Percentiles rank a stretch among this genome's conserved stretches.
These are phyloP conservation scores for Malacoraja senta DNA, from an alignment of 2,797 vertebrate species.

Conservation along the genomic window DNA sequence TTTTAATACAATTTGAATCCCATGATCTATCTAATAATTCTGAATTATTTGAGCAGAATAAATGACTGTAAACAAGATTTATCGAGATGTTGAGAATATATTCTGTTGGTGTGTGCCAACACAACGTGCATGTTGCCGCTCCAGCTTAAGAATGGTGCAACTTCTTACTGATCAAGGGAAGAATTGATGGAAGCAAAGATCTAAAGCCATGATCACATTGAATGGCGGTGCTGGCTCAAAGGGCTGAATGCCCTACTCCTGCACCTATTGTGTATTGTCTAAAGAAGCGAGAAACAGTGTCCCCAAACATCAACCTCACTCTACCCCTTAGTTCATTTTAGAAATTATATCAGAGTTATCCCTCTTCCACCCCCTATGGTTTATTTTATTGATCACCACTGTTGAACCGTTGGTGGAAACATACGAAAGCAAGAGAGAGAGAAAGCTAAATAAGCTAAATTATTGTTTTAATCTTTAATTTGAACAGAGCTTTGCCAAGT, in stretches of 20 bases:
- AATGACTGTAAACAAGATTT: neutral
- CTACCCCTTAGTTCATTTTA: neutral
- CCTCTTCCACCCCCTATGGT: neutral
- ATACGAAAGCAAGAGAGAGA: no score
- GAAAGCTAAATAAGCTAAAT: no score
- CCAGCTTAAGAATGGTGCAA: neutral
- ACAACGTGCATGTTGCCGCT: neutral
- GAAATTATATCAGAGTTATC: neutral
- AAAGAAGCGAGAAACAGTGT: neutral
- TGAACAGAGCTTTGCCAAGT: neutral
- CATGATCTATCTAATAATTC: neutral
- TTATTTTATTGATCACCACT: neutral
- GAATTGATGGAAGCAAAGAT: no score
- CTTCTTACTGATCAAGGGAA: neutral
- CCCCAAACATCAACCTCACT: neutral
- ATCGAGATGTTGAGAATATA: neutral
- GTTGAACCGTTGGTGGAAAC: neutral
- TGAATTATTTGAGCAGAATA: neutral
- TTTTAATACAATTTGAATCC: neutral
- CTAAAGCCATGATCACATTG: no score
- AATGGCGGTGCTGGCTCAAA: no score
- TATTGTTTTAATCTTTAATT: neutral
- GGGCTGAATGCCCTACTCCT: no score
- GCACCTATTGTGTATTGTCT: no score
- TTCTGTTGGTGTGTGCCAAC: neutral